Evolutionary conservation across 2,797 vertebrate genomes (phyloP).

Genomic region (Melanogrammus aeglefinus): DNA sequence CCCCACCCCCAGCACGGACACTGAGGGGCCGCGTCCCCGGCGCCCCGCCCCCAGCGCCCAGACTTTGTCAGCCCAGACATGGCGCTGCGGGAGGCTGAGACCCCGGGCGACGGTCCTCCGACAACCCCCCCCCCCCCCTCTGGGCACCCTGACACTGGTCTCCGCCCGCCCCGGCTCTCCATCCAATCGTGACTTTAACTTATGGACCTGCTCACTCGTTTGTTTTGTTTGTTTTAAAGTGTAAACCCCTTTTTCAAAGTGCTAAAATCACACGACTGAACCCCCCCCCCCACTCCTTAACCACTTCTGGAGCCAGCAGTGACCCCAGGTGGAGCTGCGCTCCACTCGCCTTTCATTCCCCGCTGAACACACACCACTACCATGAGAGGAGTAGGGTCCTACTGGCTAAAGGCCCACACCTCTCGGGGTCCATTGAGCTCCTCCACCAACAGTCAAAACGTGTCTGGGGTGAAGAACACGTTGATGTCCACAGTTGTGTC

Average conservation of each 20-base stretch:
- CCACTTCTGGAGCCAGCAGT: constrained; percentile 35
- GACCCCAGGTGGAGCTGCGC: neutral
- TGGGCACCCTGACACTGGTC: neutral
- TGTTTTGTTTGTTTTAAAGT: constrained; percentile 1
- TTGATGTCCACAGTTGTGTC: constrained; percentile 4
- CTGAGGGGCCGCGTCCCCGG: constrained; percentile 18
- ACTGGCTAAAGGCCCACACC: neutral
- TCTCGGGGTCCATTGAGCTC: neutral
- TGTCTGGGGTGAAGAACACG: neutral
- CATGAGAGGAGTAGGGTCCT: constrained; percentile 11
- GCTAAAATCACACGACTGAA: constrained; percentile 47
- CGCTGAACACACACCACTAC: constrained; percentile 12
- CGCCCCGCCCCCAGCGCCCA: too few species aligned
- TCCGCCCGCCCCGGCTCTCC: neutral
- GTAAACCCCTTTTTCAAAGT: constrained; percentile 23
- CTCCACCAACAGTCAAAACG: neutral
- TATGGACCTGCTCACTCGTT: neutral
- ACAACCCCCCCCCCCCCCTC: too few species aligned
- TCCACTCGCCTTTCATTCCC: neutral
- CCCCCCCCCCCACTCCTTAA: constrained; percentile 28
- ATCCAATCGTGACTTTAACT: neutral
- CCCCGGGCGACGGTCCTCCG: neutral
- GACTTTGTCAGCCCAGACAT: neutral
- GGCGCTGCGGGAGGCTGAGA: neutral
- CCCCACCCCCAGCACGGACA: constrained; percentile 52